Base-by-base conservation (phyloP, 1,140 invertebrate species). In the Mactra quadrangularis region DNA sequence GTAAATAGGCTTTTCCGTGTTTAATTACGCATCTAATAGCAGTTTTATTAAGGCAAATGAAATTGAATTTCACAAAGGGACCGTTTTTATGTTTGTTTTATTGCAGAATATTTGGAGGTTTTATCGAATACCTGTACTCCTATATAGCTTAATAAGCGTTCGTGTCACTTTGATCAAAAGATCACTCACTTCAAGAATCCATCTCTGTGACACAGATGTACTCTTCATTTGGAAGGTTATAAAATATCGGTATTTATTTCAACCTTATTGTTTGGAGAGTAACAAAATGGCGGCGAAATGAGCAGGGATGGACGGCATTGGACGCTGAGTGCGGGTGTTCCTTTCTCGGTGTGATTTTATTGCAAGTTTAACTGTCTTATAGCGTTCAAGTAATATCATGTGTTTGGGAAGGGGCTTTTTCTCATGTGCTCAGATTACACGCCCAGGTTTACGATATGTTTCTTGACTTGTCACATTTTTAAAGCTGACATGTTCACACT, bases 11-110 rank as follows among this genome's bases (percentile, higher is more conserved):
- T 70, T 81, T 68, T 22, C 27, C 22, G 50, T 70, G 33, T 81
- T 81, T 81, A 81, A 81, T 81, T 59, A 68, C 47, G 11, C 19
- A 47, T 27, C 35, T 53, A 68, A 68, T 55, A 35, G 50, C 60
- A 35, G 50, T 15, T 57, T 70, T 60, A 22, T 68, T 66, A 68
- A 55, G 33, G 47, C 19, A 15, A 25, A 29, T 59, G 38, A 81
- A 81, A 81, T 81, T 81, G 77, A 81, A 81, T 70, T 81, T 81
- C 77, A 81, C 77, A 81, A 71, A 55, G 64, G 71, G 25, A 31
- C 52, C 7, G 41, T 17, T 57, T 81, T 81, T 68, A 81, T 81
- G 77, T 81, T 57, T 35, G 55, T 81, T 81, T 81, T 81, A 81
- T 81, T 59, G 66, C 77, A 9, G 13, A 25, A 55, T 38, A 55